Evolutionary conservation across 2,113 vertebrate species (phyloP), one percentile per base, ranked within the genome.

Genomic region (Falco punctatus): DNA sequence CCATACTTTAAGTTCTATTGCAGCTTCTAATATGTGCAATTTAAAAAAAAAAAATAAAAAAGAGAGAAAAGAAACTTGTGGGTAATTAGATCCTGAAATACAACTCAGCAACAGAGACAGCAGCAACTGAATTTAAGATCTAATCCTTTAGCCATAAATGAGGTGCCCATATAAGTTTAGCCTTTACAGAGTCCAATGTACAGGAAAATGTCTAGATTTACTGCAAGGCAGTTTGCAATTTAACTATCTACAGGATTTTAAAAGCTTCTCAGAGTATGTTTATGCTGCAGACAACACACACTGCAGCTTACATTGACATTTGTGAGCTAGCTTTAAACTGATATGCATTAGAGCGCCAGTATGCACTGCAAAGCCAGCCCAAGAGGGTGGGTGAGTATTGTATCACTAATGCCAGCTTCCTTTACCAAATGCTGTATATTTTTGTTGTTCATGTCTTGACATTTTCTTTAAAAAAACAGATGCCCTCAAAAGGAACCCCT

Each of bases 401-500:
- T 35, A 9, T 17, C 22, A 42, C 8, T 38, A 73, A 83, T 46
- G 12, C 7, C 27, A 67, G 3, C 5, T 78, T 92, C 13, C 6
- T 83, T 58, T 73, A 77, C 30, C 35, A 86, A 75, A 91, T 55
- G 54, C 19, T 48, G 3, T 26, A 21, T 21, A 28, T 35, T 87
- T 94, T 38, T 44, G 15, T 48, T 69, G 9, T 77, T 77, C 7
- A 19, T 19, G 1, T n/a, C 15, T 59, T 73, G 13, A 65, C 5
- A 35, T 48, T 69, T 78, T 22, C 17, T 77, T 80, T 74, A 59
- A 66, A 51, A 2, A 40, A 32, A 64, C 23, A 66, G 14, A 46
- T 49, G 26, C 4, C 9, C 3, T 14, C 0, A 10, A 78, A 51
- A 91, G 3, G 2, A 64, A 65, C 57, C 2, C 1, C 8, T n/a